These are phyloP conservation scores for Amblyopsis rosae DNA, from an alignment of 2,113 vertebrate genomes.

Conservation along the genomic window DNA sequence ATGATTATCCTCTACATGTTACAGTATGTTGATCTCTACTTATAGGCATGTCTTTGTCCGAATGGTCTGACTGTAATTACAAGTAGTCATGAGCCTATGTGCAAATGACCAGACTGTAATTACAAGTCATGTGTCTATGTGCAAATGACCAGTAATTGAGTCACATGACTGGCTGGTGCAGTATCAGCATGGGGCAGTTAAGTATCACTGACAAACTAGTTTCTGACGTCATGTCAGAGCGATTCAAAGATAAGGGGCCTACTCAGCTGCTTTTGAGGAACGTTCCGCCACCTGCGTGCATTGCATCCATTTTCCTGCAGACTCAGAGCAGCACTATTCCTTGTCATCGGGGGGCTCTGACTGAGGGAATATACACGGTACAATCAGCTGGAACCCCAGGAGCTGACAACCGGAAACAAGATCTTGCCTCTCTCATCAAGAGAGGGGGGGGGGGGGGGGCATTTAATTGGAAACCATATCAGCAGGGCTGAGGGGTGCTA, in stretches of 20 bases:
- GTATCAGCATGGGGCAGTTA: too few species aligned
- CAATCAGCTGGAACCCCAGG: neutral
- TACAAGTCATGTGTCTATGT: too few species aligned
- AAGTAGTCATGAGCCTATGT: too few species aligned
- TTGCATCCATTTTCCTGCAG: neutral
- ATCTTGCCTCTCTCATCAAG: neutral
- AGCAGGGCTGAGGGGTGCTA: neutral
- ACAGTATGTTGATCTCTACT: neutral
- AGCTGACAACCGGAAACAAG: neutral
- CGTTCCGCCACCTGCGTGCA: neutral
- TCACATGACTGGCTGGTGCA: too few species aligned
- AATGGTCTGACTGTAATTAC: too few species aligned
- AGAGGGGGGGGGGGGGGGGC: neutral
- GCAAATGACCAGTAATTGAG: too few species aligned
- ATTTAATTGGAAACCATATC: conserved; percentile 7
- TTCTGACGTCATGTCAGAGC: too few species aligned
- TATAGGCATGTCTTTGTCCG: too few species aligned
- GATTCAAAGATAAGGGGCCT: neutral
- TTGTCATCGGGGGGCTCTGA: neutral
- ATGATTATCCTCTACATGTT: neutral
- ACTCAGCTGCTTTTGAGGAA: neutral
- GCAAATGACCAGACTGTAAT: too few species aligned
- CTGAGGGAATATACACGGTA: neutral
- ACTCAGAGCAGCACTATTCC: neutral
- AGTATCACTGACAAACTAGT: too few species aligned